Percentiles rank a stretch among this genome's conserved stretches.
Conservation (phyloP, 2,888 invertebrate species). For the Notocelia uddmanniana region DNA sequence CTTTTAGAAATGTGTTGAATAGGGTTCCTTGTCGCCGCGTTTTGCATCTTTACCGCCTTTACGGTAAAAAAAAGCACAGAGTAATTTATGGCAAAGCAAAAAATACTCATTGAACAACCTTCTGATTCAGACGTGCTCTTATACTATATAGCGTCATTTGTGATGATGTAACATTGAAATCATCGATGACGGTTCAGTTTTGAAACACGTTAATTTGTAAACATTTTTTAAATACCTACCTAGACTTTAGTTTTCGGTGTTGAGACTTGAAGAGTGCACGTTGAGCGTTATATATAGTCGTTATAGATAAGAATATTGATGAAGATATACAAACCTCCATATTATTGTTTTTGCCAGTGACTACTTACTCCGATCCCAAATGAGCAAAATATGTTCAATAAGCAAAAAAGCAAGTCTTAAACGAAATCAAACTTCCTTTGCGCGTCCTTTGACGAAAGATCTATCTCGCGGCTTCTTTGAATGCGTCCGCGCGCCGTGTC, state of each 20-base stretch:
- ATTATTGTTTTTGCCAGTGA: background rate
- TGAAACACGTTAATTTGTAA: background rate
- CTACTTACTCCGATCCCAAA: constrained; percentile 2
- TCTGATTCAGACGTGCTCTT: constrained; percentile 31
- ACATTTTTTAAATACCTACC: background rate
- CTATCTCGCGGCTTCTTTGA: constrained; percentile 80
- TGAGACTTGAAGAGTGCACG: background rate
- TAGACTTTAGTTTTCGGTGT: no score
- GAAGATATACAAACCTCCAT: no score
- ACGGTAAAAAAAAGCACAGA: no score
- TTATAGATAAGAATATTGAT: no score
- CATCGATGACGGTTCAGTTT: constrained; percentile 23
- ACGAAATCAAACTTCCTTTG: constrained; percentile 63
- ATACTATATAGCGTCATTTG: constrained; percentile 20
- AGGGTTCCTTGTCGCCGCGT: no score
- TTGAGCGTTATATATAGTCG: no score
- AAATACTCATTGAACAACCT: constrained; percentile 1
- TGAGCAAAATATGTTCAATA: background rate
- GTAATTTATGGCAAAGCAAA: background rate
- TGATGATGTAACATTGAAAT: constrained; percentile 35
- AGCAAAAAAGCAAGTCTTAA: constrained; percentile 38
- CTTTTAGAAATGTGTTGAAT: no score
- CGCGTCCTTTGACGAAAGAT: constrained; percentile 65
- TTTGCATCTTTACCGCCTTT: no score
- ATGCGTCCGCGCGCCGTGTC: constrained; percentile 73